Evolutionary conservation across 2,113 vertebrate species (phyloP).

Genomic region (Ramphastos sulfuratus): DNA sequence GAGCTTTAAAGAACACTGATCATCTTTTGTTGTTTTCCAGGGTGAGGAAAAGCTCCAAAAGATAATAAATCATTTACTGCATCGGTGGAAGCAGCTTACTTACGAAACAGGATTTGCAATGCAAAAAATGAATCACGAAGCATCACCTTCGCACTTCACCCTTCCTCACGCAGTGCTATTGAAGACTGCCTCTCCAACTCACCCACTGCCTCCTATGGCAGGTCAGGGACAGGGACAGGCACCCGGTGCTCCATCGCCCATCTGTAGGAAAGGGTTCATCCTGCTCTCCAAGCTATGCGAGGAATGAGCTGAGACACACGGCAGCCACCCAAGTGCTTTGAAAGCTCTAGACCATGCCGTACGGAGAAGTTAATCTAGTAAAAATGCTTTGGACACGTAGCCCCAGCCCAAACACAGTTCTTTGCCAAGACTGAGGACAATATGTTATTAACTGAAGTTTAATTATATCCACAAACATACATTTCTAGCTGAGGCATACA

Average conservation of each 20-base stretch:
- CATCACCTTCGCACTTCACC: slow-evolving; percentile 5
- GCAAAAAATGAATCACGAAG: not conserved
- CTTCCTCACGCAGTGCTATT: not conserved
- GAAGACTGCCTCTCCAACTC: not conserved
- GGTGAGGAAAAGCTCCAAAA: slow-evolving; percentile 19
- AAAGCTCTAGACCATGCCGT: not conserved
- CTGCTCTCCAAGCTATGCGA: not conserved
- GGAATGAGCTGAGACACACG: not conserved
- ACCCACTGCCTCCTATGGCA: not conserved
- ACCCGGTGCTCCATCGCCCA: not conserved
- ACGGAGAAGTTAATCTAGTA: not conserved
- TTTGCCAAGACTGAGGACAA: slow-evolving; percentile 35
- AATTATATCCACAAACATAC: slow-evolving; percentile 57
- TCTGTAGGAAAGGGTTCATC: not conserved
- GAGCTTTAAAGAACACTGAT: not conserved
- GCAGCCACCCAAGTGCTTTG: not conserved
- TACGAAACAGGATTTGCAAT: slow-evolving; percentile 16
- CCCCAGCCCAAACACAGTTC: slow-evolving; percentile 14
- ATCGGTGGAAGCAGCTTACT: not conserved
- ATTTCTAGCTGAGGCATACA: slow-evolving; percentile 3
- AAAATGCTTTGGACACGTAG: not conserved
- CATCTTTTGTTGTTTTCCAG: not conserved
- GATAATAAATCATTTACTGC: slow-evolving; percentile 13
- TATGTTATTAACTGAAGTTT: slow-evolving; percentile 46
- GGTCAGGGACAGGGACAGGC: not conserved